Evolutionary conservation across 2,113 vertebrate genomes (phyloP).

Genomic region (Axis porcinus): DNA sequence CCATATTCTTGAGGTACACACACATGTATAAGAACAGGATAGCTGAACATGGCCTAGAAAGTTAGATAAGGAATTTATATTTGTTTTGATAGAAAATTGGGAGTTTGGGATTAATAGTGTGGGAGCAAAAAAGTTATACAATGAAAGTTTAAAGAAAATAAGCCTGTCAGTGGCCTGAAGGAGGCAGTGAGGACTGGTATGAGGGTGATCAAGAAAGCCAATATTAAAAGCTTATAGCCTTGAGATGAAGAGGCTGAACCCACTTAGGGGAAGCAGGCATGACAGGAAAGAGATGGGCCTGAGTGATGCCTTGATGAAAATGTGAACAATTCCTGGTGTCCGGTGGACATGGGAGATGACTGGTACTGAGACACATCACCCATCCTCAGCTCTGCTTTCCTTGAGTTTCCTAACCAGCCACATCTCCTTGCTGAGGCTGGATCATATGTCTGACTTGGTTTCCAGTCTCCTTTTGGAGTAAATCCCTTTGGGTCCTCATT

Average conservation of each 20-base stretch:
- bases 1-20: not conserved
- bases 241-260: not conserved
- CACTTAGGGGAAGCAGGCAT: too few species aligned
- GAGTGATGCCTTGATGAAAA: not conserved
- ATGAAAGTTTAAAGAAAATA: not conserved
- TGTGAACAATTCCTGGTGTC: not conserved
- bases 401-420: not conserved
- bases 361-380: accelerated
- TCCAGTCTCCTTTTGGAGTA: not conserved
- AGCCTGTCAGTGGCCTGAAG: not conserved
- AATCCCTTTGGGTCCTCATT: not conserved
- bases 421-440: not conserved
- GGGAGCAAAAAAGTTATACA: not conserved
- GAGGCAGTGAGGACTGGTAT: not conserved
- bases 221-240: not conserved
- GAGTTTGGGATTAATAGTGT: not conserved
- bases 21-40: not conserved
- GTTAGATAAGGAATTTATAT: not conserved
- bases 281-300: not conserved
- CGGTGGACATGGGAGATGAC: not conserved
- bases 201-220: not conserved
- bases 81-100: not conserved
- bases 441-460: not conserved
- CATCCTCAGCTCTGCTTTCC: not conserved
- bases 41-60: not conserved